Percentiles rank a stretch among this genome's conserved stretches.
Evolutionary conservation across 2,113 vertebrate species (phyloP).

Genomic region (Oryzias woworae): DNA sequence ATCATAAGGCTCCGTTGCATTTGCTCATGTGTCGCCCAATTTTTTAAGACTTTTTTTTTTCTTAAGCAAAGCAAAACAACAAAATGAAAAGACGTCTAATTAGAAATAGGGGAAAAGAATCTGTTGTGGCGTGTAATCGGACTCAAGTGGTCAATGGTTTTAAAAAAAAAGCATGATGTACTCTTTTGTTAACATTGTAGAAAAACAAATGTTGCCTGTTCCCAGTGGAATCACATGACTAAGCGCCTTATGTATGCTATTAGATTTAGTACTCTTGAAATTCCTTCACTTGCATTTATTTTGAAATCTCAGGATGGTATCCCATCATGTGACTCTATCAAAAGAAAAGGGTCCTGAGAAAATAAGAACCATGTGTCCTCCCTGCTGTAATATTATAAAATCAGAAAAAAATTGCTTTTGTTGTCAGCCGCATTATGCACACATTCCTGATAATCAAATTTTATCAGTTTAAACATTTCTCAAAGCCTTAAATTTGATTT

Average conservation of each 20-base stretch:
- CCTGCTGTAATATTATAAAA: slow-evolving; percentile 8
- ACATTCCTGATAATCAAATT: slow-evolving; percentile 41
- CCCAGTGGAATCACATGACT: slow-evolving; percentile 58
- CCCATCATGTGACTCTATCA: slow-evolving; percentile 2
- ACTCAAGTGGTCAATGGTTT: slow-evolving; percentile 58
- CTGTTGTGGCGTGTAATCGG: slow-evolving; percentile 59
- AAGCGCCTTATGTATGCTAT: slow-evolving; percentile 52
- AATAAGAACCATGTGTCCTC: background rate
- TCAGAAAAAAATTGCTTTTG: background rate
- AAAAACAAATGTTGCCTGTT: slow-evolving; percentile 64
- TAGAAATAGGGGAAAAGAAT: slow-evolving; percentile 56
- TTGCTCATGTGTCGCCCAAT: slow-evolving; percentile 44
- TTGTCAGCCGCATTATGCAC: slow-evolving; percentile 19
- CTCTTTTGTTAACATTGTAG: slow-evolving; percentile 60
- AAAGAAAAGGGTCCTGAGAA: background rate
- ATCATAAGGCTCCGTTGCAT: slow-evolving; percentile 26
- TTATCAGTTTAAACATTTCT: slow-evolving; percentile 22
- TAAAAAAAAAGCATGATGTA: slow-evolving; percentile 60
- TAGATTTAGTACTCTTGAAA: slow-evolving; percentile 49
- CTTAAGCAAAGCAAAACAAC: slow-evolving; percentile 63
- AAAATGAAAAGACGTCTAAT: slow-evolving; percentile 68
- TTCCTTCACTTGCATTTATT: slow-evolving; percentile 21
- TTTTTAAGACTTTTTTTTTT: slow-evolving; percentile 60
- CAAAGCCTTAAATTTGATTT: slow-evolving; percentile 24
- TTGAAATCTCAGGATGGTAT: slow-evolving; percentile 20